Conservation (phyloP, 2,797 vertebrate species). For the Heteromormyrus szaboi region DNA sequence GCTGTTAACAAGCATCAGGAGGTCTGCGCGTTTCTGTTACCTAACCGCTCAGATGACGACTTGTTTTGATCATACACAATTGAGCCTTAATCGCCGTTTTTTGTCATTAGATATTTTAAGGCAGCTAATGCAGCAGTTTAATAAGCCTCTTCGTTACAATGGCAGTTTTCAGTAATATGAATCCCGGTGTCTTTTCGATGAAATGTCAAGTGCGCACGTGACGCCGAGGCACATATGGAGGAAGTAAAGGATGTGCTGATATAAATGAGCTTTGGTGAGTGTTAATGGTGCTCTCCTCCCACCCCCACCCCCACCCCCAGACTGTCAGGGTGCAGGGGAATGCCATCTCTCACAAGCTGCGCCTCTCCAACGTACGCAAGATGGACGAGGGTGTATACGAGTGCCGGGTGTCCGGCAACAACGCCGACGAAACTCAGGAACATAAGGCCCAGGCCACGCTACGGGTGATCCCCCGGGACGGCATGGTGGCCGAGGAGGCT, state of each 20-base stretch:
- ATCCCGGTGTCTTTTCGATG: not conserved
- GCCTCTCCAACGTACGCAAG: constrained; percentile 76
- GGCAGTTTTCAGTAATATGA: not conserved
- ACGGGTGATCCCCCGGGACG: constrained; percentile 66
- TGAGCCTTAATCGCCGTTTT: not conserved
- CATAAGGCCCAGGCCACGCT: constrained; percentile 78
- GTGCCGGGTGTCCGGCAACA: constrained; percentile 84
- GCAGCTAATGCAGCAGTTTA: not conserved
- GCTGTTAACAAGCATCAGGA: not conserved
- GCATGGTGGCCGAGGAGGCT: constrained; percentile 83
- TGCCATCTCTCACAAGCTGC: constrained; percentile 86
- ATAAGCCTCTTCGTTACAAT: not conserved
- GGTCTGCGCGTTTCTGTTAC: not conserved
- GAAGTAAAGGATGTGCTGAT: not conserved
- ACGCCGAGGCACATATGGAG: not conserved
- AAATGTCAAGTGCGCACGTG: constrained; percentile 1
- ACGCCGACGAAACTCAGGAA: constrained; percentile 80
- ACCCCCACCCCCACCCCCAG: constrained; percentile 62
- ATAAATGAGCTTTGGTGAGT: not conserved
- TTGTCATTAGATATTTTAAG: constrained; percentile 1
- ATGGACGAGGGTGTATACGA: constrained; percentile 85
- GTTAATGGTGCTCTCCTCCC: not conserved
- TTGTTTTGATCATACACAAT: not conserved
- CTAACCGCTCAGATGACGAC: not conserved
- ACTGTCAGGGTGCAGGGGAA: constrained; percentile 88